phyloP scores from a whole-genome alignment of 2,113 vertebrate species.

The Cacatua alba region DNA sequence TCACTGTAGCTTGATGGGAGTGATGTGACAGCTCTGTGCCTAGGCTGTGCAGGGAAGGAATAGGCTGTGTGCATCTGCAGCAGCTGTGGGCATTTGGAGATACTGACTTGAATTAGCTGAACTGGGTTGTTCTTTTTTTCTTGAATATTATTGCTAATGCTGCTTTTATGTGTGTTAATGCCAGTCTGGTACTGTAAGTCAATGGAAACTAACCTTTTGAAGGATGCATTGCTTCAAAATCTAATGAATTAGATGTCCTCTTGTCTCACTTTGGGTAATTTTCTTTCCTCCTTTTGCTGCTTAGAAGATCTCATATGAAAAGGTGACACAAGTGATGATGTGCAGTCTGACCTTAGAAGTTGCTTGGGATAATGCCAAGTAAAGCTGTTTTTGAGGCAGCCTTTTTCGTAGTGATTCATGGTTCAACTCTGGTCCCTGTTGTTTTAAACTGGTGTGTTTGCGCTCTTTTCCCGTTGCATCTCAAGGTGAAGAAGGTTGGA shows the following conservation, averaged over 20 bases:
- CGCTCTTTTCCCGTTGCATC: neutral
- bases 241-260: neutral
- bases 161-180: neutral
- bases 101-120: neutral
- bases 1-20: neutral
- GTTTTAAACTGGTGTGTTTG: neutral
- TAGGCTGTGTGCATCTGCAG: neutral
- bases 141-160: neutral
- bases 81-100: neutral
- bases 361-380: neutral
- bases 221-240: neutral
- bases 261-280: neutral
- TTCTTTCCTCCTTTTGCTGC: neutral
- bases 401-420: neutral
- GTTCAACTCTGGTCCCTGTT: neutral
- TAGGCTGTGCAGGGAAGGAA: neutral
- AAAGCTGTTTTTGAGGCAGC: neutral
- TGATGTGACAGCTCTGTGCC: neutral
- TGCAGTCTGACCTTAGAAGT: neutral
- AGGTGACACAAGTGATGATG: neutral
- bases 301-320: neutral
- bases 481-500: constrained; percentile 14
- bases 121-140: neutral
- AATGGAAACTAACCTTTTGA: neutral
- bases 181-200: neutral